Evolutionary conservation across 2,888 invertebrate genomes (phyloP).

Genomic region (Alentia gelatinosa): DNA sequence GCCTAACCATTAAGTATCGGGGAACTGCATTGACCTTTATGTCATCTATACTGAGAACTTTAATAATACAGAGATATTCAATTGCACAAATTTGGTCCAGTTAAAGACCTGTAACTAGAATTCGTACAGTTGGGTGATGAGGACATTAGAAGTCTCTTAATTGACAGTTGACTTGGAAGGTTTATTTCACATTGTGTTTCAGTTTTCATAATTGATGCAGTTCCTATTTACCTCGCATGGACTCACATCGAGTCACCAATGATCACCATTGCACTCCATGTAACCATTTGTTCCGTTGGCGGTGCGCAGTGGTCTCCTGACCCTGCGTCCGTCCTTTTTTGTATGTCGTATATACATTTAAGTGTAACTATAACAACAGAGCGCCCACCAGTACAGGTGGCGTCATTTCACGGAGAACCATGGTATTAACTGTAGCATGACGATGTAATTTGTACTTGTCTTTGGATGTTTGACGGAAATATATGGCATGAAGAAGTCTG

Average conservation of each 20-base stretch:
- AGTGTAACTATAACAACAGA: background rate
- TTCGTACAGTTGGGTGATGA: background rate
- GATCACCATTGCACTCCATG: conserved; percentile 22
- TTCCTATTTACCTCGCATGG: background rate
- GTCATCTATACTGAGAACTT: background rate
- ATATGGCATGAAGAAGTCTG: conserved; percentile 52
- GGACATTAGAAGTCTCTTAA: too few species aligned
- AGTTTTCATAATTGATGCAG: conserved; percentile 24
- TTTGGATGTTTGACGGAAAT: conserved; percentile 26
- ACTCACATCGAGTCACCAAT: background rate
- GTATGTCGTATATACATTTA: background rate
- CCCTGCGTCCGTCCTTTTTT: background rate
- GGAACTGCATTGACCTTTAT: conserved; percentile 18
- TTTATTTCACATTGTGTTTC: background rate
- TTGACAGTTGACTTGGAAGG: too few species aligned
- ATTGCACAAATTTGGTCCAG: background rate
- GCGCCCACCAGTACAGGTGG: background rate
- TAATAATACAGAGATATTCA: background rate
- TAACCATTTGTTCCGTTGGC: conserved; percentile 2
- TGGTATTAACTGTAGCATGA: conserved; percentile 47
- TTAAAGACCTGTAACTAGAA: background rate
- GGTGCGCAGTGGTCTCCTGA: background rate
- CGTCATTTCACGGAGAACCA: background rate
- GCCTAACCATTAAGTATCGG: background rate
- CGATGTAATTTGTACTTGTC: conserved; percentile 40